Conservation (phyloP, 2,113 vertebrate genomes). For the Chionodraco myersi region DNA sequence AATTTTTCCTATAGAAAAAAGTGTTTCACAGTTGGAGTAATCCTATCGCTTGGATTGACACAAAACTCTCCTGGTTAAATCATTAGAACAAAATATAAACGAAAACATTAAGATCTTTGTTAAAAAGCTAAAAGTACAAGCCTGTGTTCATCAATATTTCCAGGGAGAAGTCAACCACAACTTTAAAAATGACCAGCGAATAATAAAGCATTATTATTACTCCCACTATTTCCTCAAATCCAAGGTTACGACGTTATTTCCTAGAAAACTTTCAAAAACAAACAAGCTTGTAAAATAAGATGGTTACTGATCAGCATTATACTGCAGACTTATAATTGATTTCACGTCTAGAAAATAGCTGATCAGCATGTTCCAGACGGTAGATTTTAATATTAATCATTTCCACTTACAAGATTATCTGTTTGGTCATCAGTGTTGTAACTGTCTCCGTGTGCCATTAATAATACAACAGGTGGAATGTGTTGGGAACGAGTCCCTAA, state of each 20-base stretch:
- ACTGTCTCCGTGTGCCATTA: not conserved
- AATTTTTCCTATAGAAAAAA: not conserved
- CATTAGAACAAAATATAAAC: not conserved
- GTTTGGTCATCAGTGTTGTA: conserved; percentile 1
- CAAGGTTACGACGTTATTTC: not conserved
- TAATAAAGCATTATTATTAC: not conserved
- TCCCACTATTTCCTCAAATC: not conserved
- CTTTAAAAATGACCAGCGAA: not conserved
- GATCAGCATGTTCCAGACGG: not conserved
- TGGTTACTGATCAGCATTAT: not conserved
- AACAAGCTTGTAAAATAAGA: not conserved
- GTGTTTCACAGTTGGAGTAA: not conserved
- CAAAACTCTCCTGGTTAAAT: not conserved
- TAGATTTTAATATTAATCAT: conserved; percentile 14
- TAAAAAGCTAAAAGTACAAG: not conserved
- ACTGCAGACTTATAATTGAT: not conserved
- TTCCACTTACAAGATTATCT: conserved; percentile 3
- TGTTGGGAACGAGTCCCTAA: conserved; percentile 25
- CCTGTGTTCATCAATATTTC: not conserved
- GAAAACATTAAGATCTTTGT: not conserved
- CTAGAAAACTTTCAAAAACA: not conserved
- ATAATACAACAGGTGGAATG: conserved; percentile 33
- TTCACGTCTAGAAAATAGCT: not conserved
- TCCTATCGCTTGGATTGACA: not conserved
- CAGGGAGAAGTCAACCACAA: not conserved